Conservation (phyloP, 2,113 vertebrate genomes). For the Oriolus oriolus region DNA sequence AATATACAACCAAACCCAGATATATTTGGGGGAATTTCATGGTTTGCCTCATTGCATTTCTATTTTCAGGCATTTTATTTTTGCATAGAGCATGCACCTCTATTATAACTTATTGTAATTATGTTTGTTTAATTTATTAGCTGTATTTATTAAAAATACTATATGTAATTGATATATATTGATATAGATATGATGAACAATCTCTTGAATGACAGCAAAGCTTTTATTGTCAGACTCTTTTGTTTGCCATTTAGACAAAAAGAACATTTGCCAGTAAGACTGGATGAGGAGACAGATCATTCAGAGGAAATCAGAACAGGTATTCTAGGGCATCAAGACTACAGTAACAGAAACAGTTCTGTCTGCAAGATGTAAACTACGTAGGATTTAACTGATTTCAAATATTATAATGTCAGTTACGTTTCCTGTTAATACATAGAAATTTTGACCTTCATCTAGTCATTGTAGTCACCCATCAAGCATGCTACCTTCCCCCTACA, state of each 20-base stretch:
- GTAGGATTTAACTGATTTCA: neutral
- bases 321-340: neutral
- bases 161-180: neutral
- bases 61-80: neutral
- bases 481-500: neutral
- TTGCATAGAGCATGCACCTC: neutral
- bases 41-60: neutral
- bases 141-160: neutral
- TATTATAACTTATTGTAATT: neutral
- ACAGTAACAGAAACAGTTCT: neutral
- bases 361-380: neutral
- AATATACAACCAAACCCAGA: neutral
- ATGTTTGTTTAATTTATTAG: neutral
- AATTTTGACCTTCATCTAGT: neutral
- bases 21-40: neutral
- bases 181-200: neutral
- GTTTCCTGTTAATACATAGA: neutral
- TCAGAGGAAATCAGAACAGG: neutral
- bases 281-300: neutral
- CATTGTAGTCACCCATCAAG: rapidly evolving
- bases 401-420: neutral
- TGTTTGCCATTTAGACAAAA: neutral
- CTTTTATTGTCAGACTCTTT: neutral
- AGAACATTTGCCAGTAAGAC: neutral
- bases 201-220: neutral